These are phyloP conservation scores for Chionomys nivalis DNA, from an alignment of 2,113 vertebrate genomes.

Conservation along the genomic window DNA sequence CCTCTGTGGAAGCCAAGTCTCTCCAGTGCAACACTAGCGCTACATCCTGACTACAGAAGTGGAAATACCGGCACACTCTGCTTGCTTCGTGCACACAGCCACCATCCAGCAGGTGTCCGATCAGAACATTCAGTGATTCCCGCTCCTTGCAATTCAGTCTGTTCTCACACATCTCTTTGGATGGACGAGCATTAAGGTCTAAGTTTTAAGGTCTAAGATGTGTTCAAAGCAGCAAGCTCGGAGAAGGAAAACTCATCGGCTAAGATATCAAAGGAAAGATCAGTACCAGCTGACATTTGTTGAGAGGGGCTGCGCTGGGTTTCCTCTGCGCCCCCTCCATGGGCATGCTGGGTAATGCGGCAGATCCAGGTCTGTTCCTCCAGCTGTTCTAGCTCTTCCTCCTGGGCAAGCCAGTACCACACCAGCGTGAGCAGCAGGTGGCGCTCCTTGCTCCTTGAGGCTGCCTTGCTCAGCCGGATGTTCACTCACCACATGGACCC, in stretches of 20 bases:
- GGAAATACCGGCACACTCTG: slow-evolving; percentile 91
- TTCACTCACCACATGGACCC: slow-evolving; percentile 55
- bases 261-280: slow-evolving; percentile 83
- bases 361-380: slow-evolving; percentile 91
- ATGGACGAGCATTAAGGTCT: slow-evolving; percentile 81
- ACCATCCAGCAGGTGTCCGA: slow-evolving; percentile 88
- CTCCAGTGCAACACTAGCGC: slow-evolving; percentile 90
- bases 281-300: not conserved
- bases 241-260: slow-evolving; percentile 91
- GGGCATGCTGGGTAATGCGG: slow-evolving; percentile 77
- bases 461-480: not conserved
- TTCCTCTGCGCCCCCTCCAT: slow-evolving; percentile 66
- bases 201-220: slow-evolving; percentile 74
- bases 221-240: slow-evolving; percentile 85
- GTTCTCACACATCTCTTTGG: not conserved
- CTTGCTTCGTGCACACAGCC: slow-evolving; percentile 91
- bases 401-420: slow-evolving; percentile 91
- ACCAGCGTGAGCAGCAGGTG: slow-evolving; percentile 91
- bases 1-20: slow-evolving; percentile 90
- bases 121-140: slow-evolving; percentile 81
- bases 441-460: slow-evolving; percentile 87
- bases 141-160: not conserved
- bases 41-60: slow-evolving; percentile 86
- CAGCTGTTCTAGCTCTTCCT: slow-evolving; percentile 84
- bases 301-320: slow-evolving; percentile 78